These are phyloP conservation scores for Sapajus apella DNA, from an alignment of 2,113 vertebrate genomes.

Conservation along the genomic window DNA sequence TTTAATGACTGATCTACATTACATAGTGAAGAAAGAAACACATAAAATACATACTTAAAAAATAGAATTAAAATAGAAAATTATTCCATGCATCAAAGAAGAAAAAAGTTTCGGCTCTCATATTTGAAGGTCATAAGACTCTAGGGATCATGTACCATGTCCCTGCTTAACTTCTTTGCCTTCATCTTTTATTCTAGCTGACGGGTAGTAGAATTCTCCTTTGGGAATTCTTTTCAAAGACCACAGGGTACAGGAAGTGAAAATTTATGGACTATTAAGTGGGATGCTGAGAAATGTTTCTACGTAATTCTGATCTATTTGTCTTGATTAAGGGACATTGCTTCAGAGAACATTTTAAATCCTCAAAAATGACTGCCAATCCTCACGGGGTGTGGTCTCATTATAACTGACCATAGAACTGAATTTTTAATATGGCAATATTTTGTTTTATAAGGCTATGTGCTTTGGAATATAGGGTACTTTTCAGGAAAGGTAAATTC, in stretches of 20 bases:
- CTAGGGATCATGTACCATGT: not conserved
- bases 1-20: not conserved
- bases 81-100: not conserved
- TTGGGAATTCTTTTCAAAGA: not conserved
- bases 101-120: not conserved
- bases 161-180: not conserved
- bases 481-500: not conserved
- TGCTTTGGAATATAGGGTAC: not conserved
- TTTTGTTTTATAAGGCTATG: not conserved
- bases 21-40: not conserved
- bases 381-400: not conserved
- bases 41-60: not conserved
- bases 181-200: not conserved
- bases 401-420: not conserved
- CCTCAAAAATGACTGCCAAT: not conserved
- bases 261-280: slow-evolving; percentile 7
- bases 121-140: not conserved
- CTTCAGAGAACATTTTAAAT: slow-evolving; percentile 10
- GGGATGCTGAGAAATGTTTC: not conserved
- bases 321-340: not conserved
- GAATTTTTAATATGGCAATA: not conserved
- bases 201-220: not conserved
- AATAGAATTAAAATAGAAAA: not conserved
- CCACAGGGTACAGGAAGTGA: not conserved
- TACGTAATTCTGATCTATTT: not conserved